Base-by-base conservation (phyloP, 2,888 invertebrate genomes). In the Chrysotoxum bicinctum region DNA sequence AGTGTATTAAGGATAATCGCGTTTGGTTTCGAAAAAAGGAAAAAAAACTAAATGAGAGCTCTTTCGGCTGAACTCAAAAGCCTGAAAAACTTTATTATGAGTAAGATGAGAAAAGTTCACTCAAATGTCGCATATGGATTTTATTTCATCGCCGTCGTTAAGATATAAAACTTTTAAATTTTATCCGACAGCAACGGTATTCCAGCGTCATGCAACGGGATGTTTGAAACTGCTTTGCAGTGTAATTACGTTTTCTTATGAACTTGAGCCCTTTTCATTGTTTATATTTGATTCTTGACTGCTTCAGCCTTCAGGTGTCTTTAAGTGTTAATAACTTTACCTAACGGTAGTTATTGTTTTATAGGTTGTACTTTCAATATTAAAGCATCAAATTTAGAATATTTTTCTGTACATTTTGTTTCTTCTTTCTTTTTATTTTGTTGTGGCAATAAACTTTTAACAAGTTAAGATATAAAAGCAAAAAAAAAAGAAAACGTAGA, bases 71-170 rank as follows among this genome's bases (percentile, higher is more conserved):
- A 76, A 85, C 76, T 85, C 72, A 54, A 80, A 80, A 85, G 76
- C 76, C 84, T 85, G 84, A 80, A 85, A 79, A 85, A 85, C 84
- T 85, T 85, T 80, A 76, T 85, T 85, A 80, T 80, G 84, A 73
- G 72, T 80, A 80, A 80, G 84, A 85, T 80, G 80, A 60, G 80
- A 76, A 85, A 85, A 85, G 84, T 85, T 85, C 72, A 80, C 80
- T 85, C 84, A 85, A 85, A 85, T 76, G 84, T 85, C 80, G 84
- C 84, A 80, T 85, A 80, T 85, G 84, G 80, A 73, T 85, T 85
- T 85, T 85, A 85, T 85, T 76, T 58, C 80, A 60, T 45, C 43
- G 43, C 7, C 23, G 45, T 62, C 60, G 52, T 84, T 73, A 80
- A 76, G 72, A 56, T 58, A 56, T 58, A 80, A 80, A 80, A 56